A percentile compares a stretch with the other conserved stretches of the same genome.
Conservation (phyloP, 1,140 invertebrate genomes). For the Macrosteles quadrilineatus region DNA sequence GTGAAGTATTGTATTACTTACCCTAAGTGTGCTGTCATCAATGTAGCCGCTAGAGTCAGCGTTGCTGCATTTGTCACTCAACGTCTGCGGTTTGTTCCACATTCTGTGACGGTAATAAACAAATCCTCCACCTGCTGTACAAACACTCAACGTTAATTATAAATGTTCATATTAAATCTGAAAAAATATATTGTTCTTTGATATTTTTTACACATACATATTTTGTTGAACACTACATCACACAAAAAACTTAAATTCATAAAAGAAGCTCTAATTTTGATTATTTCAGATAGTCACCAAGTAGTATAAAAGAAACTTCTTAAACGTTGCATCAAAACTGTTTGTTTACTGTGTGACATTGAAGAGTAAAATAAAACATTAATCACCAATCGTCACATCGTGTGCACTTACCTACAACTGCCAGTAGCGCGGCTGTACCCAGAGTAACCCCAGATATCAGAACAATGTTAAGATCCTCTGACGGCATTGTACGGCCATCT, state of each 20-base stretch:
- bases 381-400: too few species aligned
- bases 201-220: background rate
- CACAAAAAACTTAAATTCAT: background rate
- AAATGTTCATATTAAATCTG: too few species aligned
- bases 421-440: background rate
- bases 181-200: too few species aligned
- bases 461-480: background rate
- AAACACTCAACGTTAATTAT: too few species aligned
- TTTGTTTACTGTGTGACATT: background rate
- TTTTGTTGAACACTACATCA: background rate
- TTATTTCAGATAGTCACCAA: background rate
- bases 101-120: slow-evolving; percentile 73
- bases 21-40: slow-evolving; percentile 84
- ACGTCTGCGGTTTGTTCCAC: slow-evolving; percentile 77
- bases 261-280: background rate
- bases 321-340: background rate
- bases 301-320: background rate
- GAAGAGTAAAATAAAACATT: background rate
- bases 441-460: background rate
- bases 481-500: background rate
- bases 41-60: slow-evolving; percentile 86
- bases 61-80: slow-evolving; percentile 76
- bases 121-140: slow-evolving; percentile 64
- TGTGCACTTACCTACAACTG: background rate
- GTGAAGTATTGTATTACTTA: slow-evolving; percentile 61